These are phyloP conservation scores for Ailuropoda melanoleuca DNA, from an alignment of 2,113 vertebrate genomes.

Conservation along the genomic window DNA sequence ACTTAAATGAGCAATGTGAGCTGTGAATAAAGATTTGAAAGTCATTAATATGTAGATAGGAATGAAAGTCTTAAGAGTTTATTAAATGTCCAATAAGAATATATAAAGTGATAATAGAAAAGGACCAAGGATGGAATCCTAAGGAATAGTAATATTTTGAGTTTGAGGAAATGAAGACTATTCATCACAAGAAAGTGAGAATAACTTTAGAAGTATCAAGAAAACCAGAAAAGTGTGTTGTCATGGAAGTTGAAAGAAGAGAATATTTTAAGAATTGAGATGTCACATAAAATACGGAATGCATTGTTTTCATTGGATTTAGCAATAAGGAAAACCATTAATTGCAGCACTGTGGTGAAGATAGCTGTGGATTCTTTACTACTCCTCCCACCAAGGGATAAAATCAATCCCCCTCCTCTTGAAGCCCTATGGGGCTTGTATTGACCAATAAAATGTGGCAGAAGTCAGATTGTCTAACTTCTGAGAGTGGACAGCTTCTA, in stretches of 20 bases:
- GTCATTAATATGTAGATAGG: background rate
- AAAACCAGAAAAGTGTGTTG: background rate
- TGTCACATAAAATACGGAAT: background rate
- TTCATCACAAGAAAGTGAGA: background rate
- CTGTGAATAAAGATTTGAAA: background rate
- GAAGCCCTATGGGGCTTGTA: background rate
- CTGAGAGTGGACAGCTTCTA: background rate
- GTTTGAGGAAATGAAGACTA: background rate
- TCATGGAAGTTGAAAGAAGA: background rate
- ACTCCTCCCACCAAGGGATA: background rate
- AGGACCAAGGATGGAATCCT: background rate
- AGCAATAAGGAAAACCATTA: background rate
- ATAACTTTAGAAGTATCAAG: background rate
- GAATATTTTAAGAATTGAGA: background rate
- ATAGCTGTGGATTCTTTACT: background rate
- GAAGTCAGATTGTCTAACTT: background rate
- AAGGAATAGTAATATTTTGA: background rate
- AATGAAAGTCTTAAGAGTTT: background rate
- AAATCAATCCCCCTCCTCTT: background rate
- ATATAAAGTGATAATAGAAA: background rate
- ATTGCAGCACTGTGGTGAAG: background rate
- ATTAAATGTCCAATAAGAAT: background rate
- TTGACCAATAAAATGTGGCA: background rate
- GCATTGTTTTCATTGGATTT: background rate
- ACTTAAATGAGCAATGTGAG: background rate